Evolutionary conservation across 2,888 invertebrate species (phyloP).

Genomic region (Phalera bucephala): DNA sequence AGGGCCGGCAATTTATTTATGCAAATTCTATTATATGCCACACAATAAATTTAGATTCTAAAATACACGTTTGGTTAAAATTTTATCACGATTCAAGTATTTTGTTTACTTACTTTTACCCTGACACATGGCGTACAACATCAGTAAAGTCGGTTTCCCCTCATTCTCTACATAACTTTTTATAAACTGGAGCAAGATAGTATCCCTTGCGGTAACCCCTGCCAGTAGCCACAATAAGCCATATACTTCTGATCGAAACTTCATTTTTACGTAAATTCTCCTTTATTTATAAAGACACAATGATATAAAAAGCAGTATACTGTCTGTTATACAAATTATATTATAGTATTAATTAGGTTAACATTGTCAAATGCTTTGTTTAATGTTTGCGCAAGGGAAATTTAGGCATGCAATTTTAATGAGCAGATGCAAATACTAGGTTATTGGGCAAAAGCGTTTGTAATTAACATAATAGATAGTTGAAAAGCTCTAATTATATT

Average conservation of each 20-base stretch:
- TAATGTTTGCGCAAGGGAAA: background rate
- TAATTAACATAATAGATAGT: constrained; percentile 13
- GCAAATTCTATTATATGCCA: no score
- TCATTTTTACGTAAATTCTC: constrained; percentile 8
- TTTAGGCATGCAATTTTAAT: constrained; percentile 14
- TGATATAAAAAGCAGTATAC: background rate
- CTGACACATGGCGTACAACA: constrained; percentile 50
- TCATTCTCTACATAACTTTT: constrained; percentile 53
- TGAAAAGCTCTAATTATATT: constrained; percentile 8
- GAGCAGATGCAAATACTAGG: constrained; percentile 4
- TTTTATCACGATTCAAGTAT: no score
- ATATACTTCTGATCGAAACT: constrained; percentile 6
- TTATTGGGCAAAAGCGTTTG: constrained; percentile 4
- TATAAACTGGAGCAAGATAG: constrained; percentile 38
- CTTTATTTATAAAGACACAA: background rate
- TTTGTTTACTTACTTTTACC: constrained; percentile 46
- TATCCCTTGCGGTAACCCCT: constrained; percentile 25
- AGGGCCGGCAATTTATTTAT: no score
- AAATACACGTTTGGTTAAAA: background rate
- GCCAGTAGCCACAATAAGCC: constrained; percentile 11
- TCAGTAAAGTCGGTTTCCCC: constrained; percentile 45
- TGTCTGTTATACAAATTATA: background rate
- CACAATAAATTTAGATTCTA: no score
- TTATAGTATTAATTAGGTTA: constrained; percentile 7
- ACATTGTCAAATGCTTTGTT: constrained; percentile 12